Evolutionary conservation across 1,140 invertebrate species (phyloP).

Genomic region (Brachystomella parvula): DNA sequence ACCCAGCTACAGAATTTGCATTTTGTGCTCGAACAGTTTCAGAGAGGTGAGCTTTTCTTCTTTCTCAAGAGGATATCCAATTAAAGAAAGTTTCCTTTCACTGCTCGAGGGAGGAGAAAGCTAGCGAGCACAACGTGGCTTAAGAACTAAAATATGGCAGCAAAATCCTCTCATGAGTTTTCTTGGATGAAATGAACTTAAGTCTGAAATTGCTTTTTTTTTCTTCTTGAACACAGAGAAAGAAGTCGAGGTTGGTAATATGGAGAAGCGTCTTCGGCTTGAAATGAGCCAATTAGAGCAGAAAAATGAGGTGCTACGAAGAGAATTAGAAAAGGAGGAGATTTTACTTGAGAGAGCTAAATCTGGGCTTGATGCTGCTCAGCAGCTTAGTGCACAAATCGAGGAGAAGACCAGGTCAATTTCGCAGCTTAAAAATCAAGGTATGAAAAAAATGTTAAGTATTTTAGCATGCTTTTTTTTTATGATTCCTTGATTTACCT

Average conservation of each 20-base stretch:
- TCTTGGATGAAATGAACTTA: background rate
- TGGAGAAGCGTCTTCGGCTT: constrained; percentile 14
- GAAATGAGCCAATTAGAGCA: constrained; percentile 26
- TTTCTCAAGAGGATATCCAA: background rate
- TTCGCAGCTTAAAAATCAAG: constrained; percentile 28
- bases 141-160: background rate
- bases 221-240: constrained; percentile 25
- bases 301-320: constrained; percentile 17
- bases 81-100: background rate
- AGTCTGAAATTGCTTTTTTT: constrained; percentile 10
- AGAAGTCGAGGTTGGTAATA: constrained; percentile 23
- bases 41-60: constrained; percentile 29
- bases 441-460: constrained; percentile 22
- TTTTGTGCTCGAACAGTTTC: constrained; percentile 38
- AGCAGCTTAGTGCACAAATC: constrained; percentile 32
- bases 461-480: constrained; percentile 4
- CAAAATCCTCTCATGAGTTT: background rate
- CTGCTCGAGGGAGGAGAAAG: background rate
- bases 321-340: constrained; percentile 25
- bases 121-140: background rate
- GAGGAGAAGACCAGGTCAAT: constrained; percentile 31
- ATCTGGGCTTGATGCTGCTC: constrained; percentile 34
- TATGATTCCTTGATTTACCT: constrained; percentile 7
- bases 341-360: constrained; percentile 24
- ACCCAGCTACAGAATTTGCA: constrained; percentile 36